Base-by-base conservation (phyloP, 2,113 vertebrate genomes). In the Polypterus bichir region DNA sequence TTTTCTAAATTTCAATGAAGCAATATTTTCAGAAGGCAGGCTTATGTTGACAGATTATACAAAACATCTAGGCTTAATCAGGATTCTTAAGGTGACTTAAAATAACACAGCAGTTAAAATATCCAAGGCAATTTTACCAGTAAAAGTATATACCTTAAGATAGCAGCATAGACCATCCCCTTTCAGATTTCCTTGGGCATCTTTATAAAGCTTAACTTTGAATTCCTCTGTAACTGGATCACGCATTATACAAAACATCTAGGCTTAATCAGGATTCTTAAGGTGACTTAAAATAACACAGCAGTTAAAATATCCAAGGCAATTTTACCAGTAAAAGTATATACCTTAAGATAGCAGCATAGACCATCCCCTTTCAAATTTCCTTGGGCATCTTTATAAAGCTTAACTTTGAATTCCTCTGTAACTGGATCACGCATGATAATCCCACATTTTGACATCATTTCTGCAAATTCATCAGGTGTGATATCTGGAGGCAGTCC, bases 101-200 rank as follows among this genome's bases (percentile, higher is more conserved):
- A 27, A 27, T 27, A 27, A 27, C 1, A 27, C 27, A 27, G 27
- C 27, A 27, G 27, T 27, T 27, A 27, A 27, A 27, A 27, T 27
- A 27, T 27, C 27, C 27, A 27, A 27, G 27, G 27, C 27, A 27
- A 27, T 27, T 27, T 27, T 27, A 27, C 27, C 27, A 27, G 27
- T 27, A 27, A 27, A 1, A 27, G 7, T 71, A 81, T 85, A 68
- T n/a, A 97, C 95, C 91, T 97, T 97, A 6, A 97, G 83, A 70
- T 96, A 98, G 78, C 94, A 98, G 79, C 96, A 98, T 64, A 98
- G 89, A 4, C 94, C 94, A 7, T 97, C 96, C 65, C 96, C 96
- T 80, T 98, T 98, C 65, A 92, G 91, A 74, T 97, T 97, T 59
- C 94, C 94, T 52, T 94, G 83, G 64, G 80, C 83, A 77, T 98